A percentile compares a stretch with the other conserved stretches of the same genome.
Conservation (phyloP, 2,797 vertebrate genomes). For the Notolepis coatsorum region DNA sequence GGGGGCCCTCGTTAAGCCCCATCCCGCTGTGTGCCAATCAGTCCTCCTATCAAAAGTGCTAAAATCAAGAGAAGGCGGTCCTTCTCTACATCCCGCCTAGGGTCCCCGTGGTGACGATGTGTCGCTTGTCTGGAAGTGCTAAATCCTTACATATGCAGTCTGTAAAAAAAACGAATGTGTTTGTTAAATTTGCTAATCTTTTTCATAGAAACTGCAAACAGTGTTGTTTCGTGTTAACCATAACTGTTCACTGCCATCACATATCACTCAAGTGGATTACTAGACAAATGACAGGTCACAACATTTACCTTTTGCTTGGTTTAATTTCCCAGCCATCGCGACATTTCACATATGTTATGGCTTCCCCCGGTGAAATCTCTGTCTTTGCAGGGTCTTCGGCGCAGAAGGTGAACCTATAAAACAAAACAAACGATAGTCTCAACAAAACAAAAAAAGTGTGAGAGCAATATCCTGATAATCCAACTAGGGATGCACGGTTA, state of each 20-base stretch:
- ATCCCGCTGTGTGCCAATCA: conserved; percentile 31
- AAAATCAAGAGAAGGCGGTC: conserved; percentile 45
- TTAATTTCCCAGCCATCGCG: conserved; percentile 89
- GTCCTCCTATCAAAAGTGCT: conserved; percentile 69
- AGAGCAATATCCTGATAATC: too few relatives aligned
- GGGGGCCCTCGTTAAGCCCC: conserved; percentile 13
- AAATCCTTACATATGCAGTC: conserved; percentile 70
- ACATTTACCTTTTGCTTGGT: conserved; percentile 85
- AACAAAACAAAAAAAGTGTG: background rate
- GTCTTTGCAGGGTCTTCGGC: conserved; percentile 79
- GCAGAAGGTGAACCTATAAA: conserved; percentile 89
- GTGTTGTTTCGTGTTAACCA: background rate
- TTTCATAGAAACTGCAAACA: background rate
- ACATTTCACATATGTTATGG: conserved; percentile 89
- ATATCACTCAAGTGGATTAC: background rate
- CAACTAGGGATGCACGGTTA: background rate
- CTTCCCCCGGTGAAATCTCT: conserved; percentile 87
- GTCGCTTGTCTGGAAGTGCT: conserved; percentile 43
- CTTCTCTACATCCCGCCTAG: conserved; percentile 44
- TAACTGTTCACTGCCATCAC: background rate
- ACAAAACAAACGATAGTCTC: conserved; percentile 12
- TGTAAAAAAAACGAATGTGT: conserved; percentile 44
- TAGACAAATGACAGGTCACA: background rate
- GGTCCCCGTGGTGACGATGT: conserved; percentile 62
- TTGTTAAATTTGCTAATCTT: too few relatives aligned